Evolutionary conservation across 2,797 vertebrate genomes (phyloP), one percentile per base, ranked within the genome.

Genomic region (Tragelaphus eurycerus): DNA sequence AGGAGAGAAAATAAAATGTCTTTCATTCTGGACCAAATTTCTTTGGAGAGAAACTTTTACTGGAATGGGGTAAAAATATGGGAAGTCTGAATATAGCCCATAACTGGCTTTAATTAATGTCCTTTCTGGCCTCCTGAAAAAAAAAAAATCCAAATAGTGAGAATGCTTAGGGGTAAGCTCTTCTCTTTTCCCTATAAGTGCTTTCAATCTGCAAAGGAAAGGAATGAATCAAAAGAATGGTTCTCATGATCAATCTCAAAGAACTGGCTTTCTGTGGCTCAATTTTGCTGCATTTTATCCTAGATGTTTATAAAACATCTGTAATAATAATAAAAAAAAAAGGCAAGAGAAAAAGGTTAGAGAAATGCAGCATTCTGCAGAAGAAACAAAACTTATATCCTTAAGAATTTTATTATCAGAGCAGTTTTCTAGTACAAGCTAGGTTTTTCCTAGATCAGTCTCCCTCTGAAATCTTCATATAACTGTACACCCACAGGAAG

Each of bases 1-100:
- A 76, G n/a, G 59, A 86, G 50, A 95, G 79, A 93, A 96, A 97
- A 98, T 90, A 95, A 96, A 96, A 97, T 96, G 85, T 88, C 94
- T 95, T 62, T 96, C 96, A 84, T 97, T 98, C 87, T 55, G 91
- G 78, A 95, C 81, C 50, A 19, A 46, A 67, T 86, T 95, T 87
- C 83, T 90, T 86, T 57, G 83, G 90, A 89, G 76, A 93, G 52
- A 43, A 71, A 64, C 16, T 93, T 90, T 92, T 93, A 54, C 55
- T 96, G 96, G 93, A 96, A 96, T 82, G 87, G 59, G 43, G 19
- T 55, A 95, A 89, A 97, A 97, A 89, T 94, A 81, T 54, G 90
- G 84, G 43, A 96, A 96, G 16, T 82, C 89, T 93, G 83, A 96
- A 86, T 64, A 85, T 16, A 86, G 67, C 92, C 34, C 31, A 19